These are phyloP conservation scores for Drosophila mulleri DNA, from an alignment of 2,888 invertebrate species.

Conservation along the genomic window DNA sequence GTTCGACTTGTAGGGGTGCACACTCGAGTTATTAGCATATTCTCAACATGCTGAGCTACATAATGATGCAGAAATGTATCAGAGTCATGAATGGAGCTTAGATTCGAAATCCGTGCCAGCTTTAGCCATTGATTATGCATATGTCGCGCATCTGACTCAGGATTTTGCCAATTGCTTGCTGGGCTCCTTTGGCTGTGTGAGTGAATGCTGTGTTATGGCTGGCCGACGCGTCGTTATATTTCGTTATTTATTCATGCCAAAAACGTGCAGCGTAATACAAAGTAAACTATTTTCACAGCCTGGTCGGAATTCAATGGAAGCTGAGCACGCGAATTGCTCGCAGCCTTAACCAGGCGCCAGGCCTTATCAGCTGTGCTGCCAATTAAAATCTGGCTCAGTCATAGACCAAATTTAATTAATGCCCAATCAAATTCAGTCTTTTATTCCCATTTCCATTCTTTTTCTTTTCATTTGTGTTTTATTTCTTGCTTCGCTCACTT, in stretches of 20 bases:
- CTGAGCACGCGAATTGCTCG: neutral
- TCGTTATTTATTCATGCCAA: constrained; percentile 69
- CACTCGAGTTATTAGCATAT: constrained; percentile 64
- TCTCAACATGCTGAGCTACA: constrained; percentile 63
- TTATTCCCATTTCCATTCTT: constrained; percentile 8
- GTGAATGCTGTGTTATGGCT: constrained; percentile 37
- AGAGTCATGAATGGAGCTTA: constrained; percentile 44
- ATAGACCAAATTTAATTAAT: constrained; percentile 39
- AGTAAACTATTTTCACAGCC: constrained; percentile 7
- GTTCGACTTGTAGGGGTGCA: constrained; percentile 15
- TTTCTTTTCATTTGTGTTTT: neutral
- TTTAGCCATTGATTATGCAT: constrained; percentile 64
- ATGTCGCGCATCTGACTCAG: constrained; percentile 21
- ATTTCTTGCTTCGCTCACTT: neutral
- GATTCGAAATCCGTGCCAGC: constrained; percentile 47
- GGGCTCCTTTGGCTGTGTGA: neutral
- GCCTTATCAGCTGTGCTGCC: constrained; percentile 12
- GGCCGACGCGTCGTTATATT: constrained; percentile 42
- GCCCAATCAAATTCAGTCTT: constrained; percentile 38
- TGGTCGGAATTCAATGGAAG: neutral
- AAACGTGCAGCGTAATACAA: constrained; percentile 59
- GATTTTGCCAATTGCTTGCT: constrained; percentile 12
- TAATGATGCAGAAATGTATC: constrained; percentile 74
- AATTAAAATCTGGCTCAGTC: constrained; percentile 53
- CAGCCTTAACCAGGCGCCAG: constrained; percentile 20